A percentile compares a stretch with the other conserved stretches of the same genome.
Conservation (phyloP, 92 coral and sea anemone genomes). For the Actinostola sp. region DNA sequence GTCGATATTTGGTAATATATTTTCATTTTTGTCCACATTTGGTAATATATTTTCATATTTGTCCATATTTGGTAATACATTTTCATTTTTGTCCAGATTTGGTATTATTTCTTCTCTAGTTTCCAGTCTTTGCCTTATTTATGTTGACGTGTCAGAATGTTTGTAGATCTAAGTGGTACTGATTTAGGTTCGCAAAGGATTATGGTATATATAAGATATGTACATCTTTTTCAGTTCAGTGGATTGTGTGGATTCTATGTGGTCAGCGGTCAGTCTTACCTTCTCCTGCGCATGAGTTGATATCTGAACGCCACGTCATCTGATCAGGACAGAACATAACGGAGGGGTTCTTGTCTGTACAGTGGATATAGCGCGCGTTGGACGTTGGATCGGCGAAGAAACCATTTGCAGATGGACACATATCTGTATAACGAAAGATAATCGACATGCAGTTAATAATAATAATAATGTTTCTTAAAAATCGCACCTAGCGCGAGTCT, state of each 20-base stretch:
- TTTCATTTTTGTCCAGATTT: too few species aligned
- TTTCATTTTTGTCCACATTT: too few species aligned
- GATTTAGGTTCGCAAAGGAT: too few species aligned
- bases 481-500: not conserved
- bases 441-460: not conserved
- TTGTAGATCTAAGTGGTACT: too few species aligned
- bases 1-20: too few species aligned
- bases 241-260: not conserved
- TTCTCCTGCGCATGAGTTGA: constrained; percentile 85
- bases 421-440: constrained; percentile 45
- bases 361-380: constrained; percentile 84
- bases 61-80: too few species aligned
- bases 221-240: not conserved
- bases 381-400: constrained; percentile 81
- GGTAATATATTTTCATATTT: too few species aligned
- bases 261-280: constrained; percentile 55
- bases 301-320: constrained; percentile 84
- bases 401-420: constrained; percentile 83
- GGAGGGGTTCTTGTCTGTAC: constrained; percentile 72
- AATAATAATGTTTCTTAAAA: not conserved
- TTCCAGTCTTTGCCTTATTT: too few species aligned
- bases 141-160: too few species aligned
- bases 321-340: constrained; percentile 84
- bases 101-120: too few species aligned
- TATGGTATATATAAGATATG: not conserved